phyloP scores from a whole-genome alignment of 2,113 vertebrate genomes.

The Bombycilla garrulus region DNA sequence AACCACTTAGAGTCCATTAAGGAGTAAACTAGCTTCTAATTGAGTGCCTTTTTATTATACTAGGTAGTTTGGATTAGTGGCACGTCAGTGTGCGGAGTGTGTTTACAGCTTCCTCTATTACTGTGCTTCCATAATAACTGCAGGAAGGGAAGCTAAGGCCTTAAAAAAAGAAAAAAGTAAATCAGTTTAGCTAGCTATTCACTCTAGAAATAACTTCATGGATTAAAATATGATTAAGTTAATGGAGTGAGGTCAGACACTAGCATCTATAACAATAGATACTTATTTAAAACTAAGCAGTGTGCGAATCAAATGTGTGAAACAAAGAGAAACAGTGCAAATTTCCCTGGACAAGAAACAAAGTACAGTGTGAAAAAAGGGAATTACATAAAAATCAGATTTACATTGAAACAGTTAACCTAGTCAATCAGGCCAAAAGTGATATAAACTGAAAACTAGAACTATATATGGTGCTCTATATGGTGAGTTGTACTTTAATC shows the following conservation, averaged over 20 bases:
- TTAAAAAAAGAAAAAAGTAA: not conserved
- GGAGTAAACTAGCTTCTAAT: not conserved
- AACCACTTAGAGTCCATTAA: not conserved
- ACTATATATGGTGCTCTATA: not conserved
- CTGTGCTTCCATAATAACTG: not conserved
- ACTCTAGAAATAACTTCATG: not conserved
- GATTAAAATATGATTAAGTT: not conserved
- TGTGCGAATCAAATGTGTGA: not conserved
- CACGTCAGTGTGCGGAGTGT: fast-evolving
- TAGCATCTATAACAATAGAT: not conserved
- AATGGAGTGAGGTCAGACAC: not conserved
- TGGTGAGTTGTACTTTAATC: not conserved
- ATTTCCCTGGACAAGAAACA: not conserved
- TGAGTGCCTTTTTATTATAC: not conserved
- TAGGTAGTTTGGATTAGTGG: not conserved
- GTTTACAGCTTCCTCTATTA: not conserved
- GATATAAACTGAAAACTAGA: not conserved
- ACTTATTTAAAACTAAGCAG: not conserved
- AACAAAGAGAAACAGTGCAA: not conserved
- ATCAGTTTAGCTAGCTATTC: not conserved
- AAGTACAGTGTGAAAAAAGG: not conserved
- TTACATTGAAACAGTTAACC: not conserved
- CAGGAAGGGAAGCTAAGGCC: not conserved
- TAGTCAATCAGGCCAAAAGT: not conserved
- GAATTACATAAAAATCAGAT: not conserved